phyloP scores from a whole-genome alignment of 2,888 invertebrate species.

The Cacoxenus indagator region DNA sequence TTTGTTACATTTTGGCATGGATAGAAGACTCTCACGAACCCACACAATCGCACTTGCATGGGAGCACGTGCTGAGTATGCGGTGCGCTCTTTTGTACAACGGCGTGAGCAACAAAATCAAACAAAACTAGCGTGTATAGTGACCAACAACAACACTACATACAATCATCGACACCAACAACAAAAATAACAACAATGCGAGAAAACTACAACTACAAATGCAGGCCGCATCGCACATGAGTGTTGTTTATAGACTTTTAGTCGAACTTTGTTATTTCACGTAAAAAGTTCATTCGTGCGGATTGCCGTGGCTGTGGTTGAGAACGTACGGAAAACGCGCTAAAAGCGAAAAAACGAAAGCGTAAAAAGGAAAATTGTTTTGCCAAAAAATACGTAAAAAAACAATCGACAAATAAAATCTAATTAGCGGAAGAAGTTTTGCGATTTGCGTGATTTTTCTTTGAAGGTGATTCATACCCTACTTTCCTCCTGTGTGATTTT shows the following conservation, averaged over 20 bases:
- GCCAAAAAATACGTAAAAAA: background rate
- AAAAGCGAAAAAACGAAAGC: constrained; percentile 3
- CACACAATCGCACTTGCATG: no score
- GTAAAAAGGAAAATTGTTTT: background rate
- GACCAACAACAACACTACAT: constrained; percentile 1
- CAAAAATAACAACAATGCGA: constrained; percentile 34
- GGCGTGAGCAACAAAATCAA: background rate
- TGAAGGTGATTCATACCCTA: no score
- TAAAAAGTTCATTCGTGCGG: constrained; percentile 67
- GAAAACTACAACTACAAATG: constrained; percentile 20
- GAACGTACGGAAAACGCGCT: constrained; percentile 1
- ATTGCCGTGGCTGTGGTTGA: constrained; percentile 35
- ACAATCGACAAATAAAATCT: background rate
- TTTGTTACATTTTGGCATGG: no score
- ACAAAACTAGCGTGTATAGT: no score
- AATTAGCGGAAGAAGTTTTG: background rate
- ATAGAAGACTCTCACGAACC: no score
- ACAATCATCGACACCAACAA: background rate
- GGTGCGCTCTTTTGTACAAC: background rate
- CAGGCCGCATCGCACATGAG: constrained; percentile 41
- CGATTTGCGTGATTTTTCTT: background rate
- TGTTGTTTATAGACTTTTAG: constrained; percentile 67
- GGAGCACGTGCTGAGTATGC: background rate
- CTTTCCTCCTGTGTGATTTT: background rate
- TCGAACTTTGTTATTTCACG: constrained; percentile 68